Percentiles rank a stretch among this genome's conserved stretches.
Conservation (phyloP, 1,140 invertebrate genomes). For the Drosophila novamexicana region DNA sequence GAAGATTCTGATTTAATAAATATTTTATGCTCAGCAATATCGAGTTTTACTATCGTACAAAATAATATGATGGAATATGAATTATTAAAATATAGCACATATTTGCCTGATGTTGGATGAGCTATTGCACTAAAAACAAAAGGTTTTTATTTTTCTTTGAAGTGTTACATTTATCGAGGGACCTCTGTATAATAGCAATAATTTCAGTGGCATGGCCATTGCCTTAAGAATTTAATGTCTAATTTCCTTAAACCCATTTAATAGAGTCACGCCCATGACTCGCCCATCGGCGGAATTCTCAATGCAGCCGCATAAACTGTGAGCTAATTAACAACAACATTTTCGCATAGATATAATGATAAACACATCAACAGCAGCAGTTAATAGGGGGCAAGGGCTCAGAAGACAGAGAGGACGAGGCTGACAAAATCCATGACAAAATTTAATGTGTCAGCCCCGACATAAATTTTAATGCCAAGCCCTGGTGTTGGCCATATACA, state of each 20-base stretch:
- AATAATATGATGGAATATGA: no score
- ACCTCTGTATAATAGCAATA: no score
- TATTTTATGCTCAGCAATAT: no score
- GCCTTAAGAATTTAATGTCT: background rate
- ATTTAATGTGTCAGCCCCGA: slow-evolving; percentile 46
- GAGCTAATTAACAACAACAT: slow-evolving; percentile 58
- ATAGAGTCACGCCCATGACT: background rate
- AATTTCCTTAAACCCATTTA: slow-evolving; percentile 5
- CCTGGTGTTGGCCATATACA: slow-evolving; percentile 20
- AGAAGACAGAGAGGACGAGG: background rate
- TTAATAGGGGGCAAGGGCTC: background rate
- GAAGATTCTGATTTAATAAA: no score
- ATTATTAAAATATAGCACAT: no score
- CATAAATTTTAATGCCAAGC: slow-evolving; percentile 70
- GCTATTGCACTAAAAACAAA: no score
- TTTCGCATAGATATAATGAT: slow-evolving; percentile 59
- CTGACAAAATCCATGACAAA: slow-evolving; percentile 54
- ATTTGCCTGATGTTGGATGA: no score
- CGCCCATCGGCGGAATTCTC: background rate
- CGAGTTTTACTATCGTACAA: no score
- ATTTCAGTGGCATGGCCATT: background rate
- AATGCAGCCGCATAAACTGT: slow-evolving; percentile 43
- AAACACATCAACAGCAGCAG: slow-evolving; percentile 61
- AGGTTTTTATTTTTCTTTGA: no score
- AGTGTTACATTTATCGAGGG: no score